Percentiles rank a stretch among this genome's conserved stretches.
These are phyloP conservation scores for Sycon ciliatum DNA, from an alignment of 37 sponge, comb jelly and placozoan species.

Conservation along the genomic window DNA sequence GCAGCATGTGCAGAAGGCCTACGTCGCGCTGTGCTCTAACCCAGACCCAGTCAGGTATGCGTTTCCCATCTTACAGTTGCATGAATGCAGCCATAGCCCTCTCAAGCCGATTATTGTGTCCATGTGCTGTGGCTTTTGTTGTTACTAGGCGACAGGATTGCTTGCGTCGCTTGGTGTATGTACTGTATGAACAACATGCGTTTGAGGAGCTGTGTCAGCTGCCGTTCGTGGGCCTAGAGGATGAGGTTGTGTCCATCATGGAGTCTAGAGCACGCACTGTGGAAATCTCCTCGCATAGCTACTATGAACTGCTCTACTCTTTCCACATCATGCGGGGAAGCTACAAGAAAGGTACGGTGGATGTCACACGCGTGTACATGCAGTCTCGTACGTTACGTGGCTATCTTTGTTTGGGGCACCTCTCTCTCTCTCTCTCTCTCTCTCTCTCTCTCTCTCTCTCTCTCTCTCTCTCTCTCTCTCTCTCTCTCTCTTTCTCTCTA, in stretches of 20 bases:
- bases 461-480: no score
- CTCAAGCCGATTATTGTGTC: no score
- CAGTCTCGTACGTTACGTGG: background rate
- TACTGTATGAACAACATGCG: slow-evolving; percentile 39
- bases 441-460: no score
- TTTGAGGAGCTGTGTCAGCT: slow-evolving; percentile 40
- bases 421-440: no score
- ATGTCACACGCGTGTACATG: no score
- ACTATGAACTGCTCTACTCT: slow-evolving; percentile 63
- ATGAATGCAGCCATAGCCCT: background rate
- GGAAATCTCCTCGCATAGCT: slow-evolving; percentile 33
- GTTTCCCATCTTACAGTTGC: background rate
- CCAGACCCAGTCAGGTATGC: slow-evolving; percentile 43
- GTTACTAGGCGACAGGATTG: slow-evolving; percentile 41
- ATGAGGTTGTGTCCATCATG: slow-evolving; percentile 54
- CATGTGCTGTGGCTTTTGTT: slow-evolving; percentile 2
- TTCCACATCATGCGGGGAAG: slow-evolving; percentile 39
- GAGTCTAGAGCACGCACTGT: slow-evolving; percentile 45
- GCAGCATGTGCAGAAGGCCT: slow-evolving; percentile 36
- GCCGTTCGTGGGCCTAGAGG: slow-evolving; percentile 43
- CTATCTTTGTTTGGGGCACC: background rate
- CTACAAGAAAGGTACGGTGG: slow-evolving; percentile 44
- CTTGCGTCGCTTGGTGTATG: slow-evolving; percentile 38
- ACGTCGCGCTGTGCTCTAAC: slow-evolving; percentile 44
- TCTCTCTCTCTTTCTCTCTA: no score